Evolutionary conservation across 1,140 invertebrate species (phyloP).

Genomic region (Lethocerus indicus): DNA sequence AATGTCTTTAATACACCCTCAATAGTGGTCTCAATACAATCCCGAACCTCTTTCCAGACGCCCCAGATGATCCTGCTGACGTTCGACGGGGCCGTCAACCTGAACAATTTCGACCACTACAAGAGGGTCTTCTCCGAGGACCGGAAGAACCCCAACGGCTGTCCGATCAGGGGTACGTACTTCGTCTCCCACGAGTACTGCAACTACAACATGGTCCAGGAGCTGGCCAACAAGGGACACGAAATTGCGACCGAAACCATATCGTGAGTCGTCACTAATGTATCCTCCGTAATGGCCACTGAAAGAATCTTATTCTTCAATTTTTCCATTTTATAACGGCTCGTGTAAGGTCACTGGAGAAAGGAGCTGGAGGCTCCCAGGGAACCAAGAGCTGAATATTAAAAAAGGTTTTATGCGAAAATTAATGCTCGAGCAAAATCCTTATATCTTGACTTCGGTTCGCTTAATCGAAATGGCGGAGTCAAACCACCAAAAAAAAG

Average conservation of each 20-base stretch:
- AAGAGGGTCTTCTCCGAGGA: slow-evolving; percentile 64
- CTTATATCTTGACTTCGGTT: too few species aligned
- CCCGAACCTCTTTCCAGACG: slow-evolving; percentile 37
- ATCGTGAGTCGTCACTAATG: slow-evolving; percentile 45
- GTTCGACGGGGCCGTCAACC: slow-evolving; percentile 84
- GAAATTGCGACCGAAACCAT: slow-evolving; percentile 85
- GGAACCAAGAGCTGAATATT: too few species aligned
- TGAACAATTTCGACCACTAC: slow-evolving; percentile 81
- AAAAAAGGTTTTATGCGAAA: too few species aligned
- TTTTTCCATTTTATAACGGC: too few species aligned
- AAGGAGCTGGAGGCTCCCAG: too few species aligned
- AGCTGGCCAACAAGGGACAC: slow-evolving; percentile 71
- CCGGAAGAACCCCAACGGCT: slow-evolving; percentile 74
- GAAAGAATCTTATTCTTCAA: too few species aligned
- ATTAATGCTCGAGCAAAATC: too few species aligned
- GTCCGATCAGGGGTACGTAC: slow-evolving; percentile 78
- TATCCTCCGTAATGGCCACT: too few species aligned
- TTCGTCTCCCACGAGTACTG: slow-evolving; percentile 91
- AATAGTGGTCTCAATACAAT: too few species aligned
- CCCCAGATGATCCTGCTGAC: slow-evolving; percentile 88
- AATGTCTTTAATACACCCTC: neutral
- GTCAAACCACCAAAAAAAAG: too few species aligned
- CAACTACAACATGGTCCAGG: slow-evolving; percentile 83
- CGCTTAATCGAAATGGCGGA: too few species aligned
- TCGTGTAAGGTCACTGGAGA: too few species aligned